A percentile compares a stretch with the other conserved stretches of the same genome.
These are phyloP conservation scores for Fukomys damarensis DNA, from an alignment of 2,113 vertebrate genomes.

Conservation along the genomic window DNA sequence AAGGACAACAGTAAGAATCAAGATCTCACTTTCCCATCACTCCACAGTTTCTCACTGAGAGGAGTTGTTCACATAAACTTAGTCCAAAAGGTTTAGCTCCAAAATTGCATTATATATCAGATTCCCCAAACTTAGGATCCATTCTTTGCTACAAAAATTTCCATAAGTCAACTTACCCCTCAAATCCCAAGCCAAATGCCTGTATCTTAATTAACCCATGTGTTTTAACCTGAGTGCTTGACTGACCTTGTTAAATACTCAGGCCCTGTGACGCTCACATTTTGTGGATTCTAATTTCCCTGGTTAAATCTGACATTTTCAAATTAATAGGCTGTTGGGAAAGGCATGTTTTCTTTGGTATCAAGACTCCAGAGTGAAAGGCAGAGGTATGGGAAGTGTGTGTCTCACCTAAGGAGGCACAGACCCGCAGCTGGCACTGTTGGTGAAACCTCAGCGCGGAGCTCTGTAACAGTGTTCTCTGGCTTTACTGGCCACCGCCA, in stretches of 20 bases:
- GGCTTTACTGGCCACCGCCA: background rate
- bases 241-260: conserved; percentile 52
- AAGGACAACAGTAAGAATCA: background rate
- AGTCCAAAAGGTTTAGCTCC: background rate
- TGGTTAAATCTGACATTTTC: conserved; percentile 55
- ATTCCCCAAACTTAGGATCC: conserved; percentile 32
- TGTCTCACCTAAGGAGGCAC: background rate
- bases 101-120: conserved; percentile 13
- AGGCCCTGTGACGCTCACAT: conserved; percentile 59
- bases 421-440: background rate
- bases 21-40: background rate
- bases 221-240: conserved; percentile 33
- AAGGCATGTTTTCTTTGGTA: conserved; percentile 57
- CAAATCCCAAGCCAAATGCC: conserved; percentile 52
- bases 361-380: conserved; percentile 3
- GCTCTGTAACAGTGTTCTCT: background rate
- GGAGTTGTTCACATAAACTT: background rate
- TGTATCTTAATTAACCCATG: conserved; percentile 44
- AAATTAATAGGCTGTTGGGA: conserved; percentile 54
- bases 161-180: conserved; percentile 3
- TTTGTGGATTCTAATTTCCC: conserved; percentile 64
- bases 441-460: background rate
- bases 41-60: background rate
- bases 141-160: conserved; percentile 56
- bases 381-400: background rate